These are phyloP conservation scores for Matsumurasca onukii DNA, from an alignment of 1,140 invertebrate genomes.

Conservation along the genomic window DNA sequence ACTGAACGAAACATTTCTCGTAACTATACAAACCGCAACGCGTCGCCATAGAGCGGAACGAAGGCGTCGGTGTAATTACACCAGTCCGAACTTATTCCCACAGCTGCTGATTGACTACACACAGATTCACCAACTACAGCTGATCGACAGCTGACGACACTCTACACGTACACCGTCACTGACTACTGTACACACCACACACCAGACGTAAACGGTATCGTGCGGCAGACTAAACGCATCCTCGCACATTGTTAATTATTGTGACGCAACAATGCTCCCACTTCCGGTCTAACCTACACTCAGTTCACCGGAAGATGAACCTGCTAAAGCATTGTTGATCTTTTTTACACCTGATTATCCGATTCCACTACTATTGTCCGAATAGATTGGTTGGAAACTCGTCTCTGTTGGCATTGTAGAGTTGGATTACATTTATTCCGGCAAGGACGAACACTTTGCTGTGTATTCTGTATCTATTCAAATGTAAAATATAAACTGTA, in stretches of 20 bases:
- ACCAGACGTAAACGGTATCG: not conserved
- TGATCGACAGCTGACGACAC: not conserved
- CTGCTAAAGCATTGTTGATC: not conserved
- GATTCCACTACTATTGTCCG: too few species aligned
- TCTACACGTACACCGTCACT: not conserved
- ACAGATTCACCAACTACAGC: not conserved
- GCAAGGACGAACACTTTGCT: too few species aligned
- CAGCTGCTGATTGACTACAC: not conserved
- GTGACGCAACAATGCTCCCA: slow-evolving; percentile 21
- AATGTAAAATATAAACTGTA: too few species aligned
- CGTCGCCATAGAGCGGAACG: too few species aligned
- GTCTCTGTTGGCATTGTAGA: too few species aligned
- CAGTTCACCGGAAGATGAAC: not conserved
- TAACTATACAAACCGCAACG: too few species aligned
- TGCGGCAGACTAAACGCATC: slow-evolving; percentile 18
- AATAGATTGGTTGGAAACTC: too few species aligned
- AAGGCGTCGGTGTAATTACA: not conserved
- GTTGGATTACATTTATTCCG: too few species aligned
- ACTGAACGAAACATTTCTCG: too few species aligned
- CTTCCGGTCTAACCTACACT: slow-evolving; percentile 23
- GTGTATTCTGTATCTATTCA: too few species aligned
- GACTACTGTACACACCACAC: not conserved
- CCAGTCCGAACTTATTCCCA: not conserved
- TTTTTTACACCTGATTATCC: too few species aligned
- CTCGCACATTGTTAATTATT: slow-evolving; percentile 29